Percentiles rank a stretch among this genome's conserved stretches.
Evolutionary conservation across 2,113 vertebrate species (phyloP).

Genomic region (Seriola dumerili): DNA sequence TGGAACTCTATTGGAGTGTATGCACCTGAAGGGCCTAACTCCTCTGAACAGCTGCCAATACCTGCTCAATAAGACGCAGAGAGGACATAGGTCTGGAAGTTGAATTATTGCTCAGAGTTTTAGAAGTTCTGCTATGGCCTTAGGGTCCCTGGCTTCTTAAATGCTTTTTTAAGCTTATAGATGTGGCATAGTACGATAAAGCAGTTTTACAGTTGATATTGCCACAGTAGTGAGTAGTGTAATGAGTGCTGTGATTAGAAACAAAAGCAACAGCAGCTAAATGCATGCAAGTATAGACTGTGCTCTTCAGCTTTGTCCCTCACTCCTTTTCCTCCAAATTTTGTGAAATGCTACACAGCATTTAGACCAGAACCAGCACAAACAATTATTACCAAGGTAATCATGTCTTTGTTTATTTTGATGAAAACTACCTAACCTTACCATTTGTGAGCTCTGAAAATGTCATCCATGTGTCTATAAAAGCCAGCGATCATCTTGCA

Average conservation of each 20-base stretch:
- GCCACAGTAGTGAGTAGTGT: not conserved
- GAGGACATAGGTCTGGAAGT: conserved; percentile 58
- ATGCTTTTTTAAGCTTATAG: not conserved
- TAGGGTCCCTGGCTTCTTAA: conserved; percentile 1
- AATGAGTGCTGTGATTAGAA: not conserved
- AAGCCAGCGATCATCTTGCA: conserved; percentile 72
- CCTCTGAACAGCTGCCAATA: conserved; percentile 69
- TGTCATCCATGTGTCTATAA: conserved; percentile 22
- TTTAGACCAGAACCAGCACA: not conserved
- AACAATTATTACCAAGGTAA: conserved; percentile 30
- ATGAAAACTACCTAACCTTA: conserved; percentile 31
- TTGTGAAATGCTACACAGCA: not conserved
- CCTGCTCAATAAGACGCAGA: conserved; percentile 71
- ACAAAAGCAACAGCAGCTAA: not conserved
- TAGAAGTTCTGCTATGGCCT: conserved; percentile 49
- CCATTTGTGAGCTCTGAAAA: conserved; percentile 27
- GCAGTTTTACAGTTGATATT: conserved; percentile 14
- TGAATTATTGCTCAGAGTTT: conserved; percentile 56
- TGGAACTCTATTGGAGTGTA: conserved; percentile 59
- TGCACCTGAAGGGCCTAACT: conserved; percentile 63
- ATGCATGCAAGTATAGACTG: not conserved
- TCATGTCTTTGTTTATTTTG: conserved; percentile 25
- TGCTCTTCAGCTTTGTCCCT: not conserved
- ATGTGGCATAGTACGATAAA: not conserved
- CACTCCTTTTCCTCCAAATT: not conserved